Evolutionary conservation across 2,113 vertebrate genomes (phyloP).

Genomic region (Tonatia bakeri): DNA sequence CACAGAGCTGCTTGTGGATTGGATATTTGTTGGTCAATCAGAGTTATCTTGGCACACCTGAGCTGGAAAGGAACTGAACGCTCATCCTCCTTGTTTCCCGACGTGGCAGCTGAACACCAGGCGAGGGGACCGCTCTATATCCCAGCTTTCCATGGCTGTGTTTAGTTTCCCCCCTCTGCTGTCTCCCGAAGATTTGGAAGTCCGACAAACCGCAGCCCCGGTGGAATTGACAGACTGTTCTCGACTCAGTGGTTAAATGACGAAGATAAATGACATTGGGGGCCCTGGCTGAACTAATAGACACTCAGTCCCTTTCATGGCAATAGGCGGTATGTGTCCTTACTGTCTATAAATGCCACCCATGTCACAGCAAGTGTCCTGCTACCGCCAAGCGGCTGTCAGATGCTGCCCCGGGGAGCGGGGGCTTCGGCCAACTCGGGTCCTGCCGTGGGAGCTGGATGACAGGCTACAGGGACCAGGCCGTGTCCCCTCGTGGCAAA

Average conservation of each 20-base stretch:
- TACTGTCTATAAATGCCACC: background rate
- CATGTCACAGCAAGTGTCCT: background rate
- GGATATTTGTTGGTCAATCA: background rate
- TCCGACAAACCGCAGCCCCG: accelerated
- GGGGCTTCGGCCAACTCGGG: background rate
- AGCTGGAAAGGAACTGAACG: background rate
- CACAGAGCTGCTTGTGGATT: background rate
- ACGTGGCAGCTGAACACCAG: background rate
- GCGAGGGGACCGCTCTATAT: accelerated
- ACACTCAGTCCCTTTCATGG: background rate
- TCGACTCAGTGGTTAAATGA: background rate
- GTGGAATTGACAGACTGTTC: background rate
- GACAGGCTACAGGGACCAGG: background rate
- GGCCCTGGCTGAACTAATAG: background rate
- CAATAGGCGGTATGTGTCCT: background rate
- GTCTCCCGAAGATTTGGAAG: background rate
- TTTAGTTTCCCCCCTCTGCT: too few species aligned
- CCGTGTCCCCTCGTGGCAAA: background rate
- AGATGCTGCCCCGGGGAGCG: background rate
- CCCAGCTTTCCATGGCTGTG: background rate
- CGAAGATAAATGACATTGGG: background rate
- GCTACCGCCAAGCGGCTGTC: background rate
- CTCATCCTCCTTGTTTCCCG: background rate
- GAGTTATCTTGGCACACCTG: background rate
- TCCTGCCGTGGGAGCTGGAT: background rate